Conservation (phyloP, 2,888 invertebrate species). For the Agrochola macilenta region DNA sequence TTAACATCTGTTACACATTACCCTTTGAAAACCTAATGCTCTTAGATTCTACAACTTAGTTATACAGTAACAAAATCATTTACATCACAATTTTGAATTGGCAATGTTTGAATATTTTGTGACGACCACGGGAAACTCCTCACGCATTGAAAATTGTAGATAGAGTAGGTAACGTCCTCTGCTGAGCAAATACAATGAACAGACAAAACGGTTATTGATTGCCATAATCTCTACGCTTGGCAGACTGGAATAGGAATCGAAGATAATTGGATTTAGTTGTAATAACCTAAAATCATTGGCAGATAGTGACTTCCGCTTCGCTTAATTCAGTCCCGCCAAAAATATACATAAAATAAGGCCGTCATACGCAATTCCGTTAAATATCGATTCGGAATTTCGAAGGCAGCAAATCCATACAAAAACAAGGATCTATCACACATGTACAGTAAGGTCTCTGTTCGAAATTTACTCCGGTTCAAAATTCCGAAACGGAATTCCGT, state of each 20-base stretch:
- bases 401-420: too few species aligned
- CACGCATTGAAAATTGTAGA: background rate
- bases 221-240: slow-evolving; percentile 10
- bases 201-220: background rate
- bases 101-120: background rate
- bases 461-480: too few species aligned
- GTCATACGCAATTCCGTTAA: too few species aligned
- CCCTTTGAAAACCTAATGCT: background rate
- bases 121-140: background rate
- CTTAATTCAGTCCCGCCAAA: background rate
- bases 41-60: slow-evolving; percentile 8
- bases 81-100: slow-evolving; percentile 8
- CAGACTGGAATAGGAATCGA: background rate
- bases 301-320: background rate
- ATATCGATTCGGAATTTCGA: too few species aligned
- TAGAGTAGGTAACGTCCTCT: background rate
- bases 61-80: slow-evolving; percentile 24
- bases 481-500: too few species aligned
- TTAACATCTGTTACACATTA: background rate
- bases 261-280: slow-evolving; percentile 4
- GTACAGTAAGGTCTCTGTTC: too few species aligned
- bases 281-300: background rate
- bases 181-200: background rate
- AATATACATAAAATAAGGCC: background rate
- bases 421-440: too few species aligned